phyloP scores from a whole-genome alignment of 2,797 vertebrate genomes.

The Hybognathus amarus region DNA sequence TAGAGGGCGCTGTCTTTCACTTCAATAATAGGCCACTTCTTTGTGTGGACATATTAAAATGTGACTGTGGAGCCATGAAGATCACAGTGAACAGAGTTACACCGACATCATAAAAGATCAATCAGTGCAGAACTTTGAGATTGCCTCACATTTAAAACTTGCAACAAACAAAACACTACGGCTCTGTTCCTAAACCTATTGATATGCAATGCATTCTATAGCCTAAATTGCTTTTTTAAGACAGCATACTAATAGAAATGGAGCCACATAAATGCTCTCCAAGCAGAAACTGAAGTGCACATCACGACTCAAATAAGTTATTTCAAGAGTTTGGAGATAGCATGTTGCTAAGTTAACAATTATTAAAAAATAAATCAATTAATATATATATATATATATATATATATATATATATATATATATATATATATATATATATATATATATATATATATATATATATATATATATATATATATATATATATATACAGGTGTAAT shows the following conservation, averaged over 20 bases:
- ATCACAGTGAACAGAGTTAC: conserved; percentile 14
- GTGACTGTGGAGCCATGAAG: conserved; percentile 16
- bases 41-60: conserved; percentile 37
- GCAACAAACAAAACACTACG: not conserved
- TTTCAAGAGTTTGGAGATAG: not conserved
- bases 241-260: not conserved
- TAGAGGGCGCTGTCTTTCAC: conserved; percentile 52
- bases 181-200: not conserved
- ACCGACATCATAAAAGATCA: conserved; percentile 20
- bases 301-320: not conserved
- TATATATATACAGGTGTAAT: too few species aligned
- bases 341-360: not conserved
- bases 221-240: not conserved
- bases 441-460: too few species aligned
- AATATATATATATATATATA: too few species aligned
- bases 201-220: not conserved
- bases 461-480: too few species aligned
- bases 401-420: too few species aligned
- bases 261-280: not conserved
- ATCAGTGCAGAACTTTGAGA: not conserved
- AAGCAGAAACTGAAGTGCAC: not conserved
- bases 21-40: conserved; percentile 27
- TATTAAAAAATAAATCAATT: too few species aligned
- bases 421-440: too few species aligned
- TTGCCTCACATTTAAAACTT: not conserved